Conservation (phyloP, 2,113 vertebrate species). For the Phalacrocorax aristotelis region DNA sequence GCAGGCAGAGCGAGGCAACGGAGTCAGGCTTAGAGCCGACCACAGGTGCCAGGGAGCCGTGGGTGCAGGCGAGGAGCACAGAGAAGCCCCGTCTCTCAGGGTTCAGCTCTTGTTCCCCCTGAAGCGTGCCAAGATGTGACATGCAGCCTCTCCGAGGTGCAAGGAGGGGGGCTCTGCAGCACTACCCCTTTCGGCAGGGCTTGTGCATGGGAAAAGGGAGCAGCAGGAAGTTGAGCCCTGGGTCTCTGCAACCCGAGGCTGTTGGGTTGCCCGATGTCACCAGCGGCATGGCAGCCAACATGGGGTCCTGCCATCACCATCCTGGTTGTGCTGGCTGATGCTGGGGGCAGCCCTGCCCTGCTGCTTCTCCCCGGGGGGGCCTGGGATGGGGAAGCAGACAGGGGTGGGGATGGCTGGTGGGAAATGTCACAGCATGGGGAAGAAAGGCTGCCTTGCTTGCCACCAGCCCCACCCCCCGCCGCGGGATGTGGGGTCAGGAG, state of each 20-base stretch:
- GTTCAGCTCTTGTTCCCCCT: not conserved
- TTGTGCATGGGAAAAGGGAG: not conserved
- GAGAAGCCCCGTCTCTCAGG: not conserved
- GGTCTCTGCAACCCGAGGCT: fast-evolving
- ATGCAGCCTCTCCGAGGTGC: not conserved
- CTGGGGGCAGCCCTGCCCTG: not conserved
- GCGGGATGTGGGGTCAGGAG: not conserved
- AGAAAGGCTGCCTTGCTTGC: not conserved
- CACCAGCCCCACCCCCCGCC: not conserved
- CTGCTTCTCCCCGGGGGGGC: not conserved
- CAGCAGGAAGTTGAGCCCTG: not conserved
- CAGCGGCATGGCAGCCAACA: not conserved
- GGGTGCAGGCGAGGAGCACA: not conserved
- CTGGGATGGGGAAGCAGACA: not conserved
- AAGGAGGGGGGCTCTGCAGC: not conserved
- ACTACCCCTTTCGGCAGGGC: not conserved
- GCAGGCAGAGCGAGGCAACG: not conserved
- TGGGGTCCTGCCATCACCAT: not conserved
- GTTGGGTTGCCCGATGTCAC: not conserved
- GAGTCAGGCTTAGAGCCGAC: not conserved
- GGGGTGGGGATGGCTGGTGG: not conserved
- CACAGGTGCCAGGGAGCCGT: not conserved
- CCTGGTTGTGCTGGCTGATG: not conserved
- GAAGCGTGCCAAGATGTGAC: fast-evolving
- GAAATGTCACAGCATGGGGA: not conserved